Percentiles rank a stretch among this genome's conserved stretches.
Evolutionary conservation across 2,797 vertebrate species (phyloP).

Genomic region (Meda fulgida): DNA sequence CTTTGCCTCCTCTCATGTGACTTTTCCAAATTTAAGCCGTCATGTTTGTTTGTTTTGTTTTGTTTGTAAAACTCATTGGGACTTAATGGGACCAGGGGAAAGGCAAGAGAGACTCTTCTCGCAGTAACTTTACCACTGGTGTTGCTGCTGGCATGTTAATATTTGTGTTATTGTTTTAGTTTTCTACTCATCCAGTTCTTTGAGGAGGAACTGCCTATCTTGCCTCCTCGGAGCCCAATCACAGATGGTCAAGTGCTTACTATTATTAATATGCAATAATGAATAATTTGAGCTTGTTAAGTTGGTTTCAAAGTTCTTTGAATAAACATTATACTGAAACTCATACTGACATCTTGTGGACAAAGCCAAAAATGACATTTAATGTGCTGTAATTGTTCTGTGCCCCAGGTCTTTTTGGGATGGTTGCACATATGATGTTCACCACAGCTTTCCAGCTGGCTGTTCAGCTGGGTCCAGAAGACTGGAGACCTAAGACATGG

Average conservation of each 20-base stretch:
- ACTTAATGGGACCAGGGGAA: neutral
- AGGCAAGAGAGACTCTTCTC: neutral
- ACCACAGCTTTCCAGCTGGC: conserved; percentile 90
- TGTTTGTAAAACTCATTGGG: neutral
- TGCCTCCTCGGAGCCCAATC: neutral
- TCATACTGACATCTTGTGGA: conserved; percentile 38
- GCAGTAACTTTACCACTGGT: neutral
- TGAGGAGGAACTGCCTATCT: neutral
- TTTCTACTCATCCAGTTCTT: neutral
- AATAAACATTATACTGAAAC: neutral
- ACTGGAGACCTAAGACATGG: conserved; percentile 92
- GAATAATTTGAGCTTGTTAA: neutral
- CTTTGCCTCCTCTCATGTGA: neutral
- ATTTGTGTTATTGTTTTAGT: neutral
- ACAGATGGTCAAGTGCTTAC: neutral
- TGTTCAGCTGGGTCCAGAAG: conserved; percentile 87
- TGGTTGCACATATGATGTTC: conserved; percentile 87
- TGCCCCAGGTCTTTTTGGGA: conserved; percentile 81
- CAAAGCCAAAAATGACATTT: neutral
- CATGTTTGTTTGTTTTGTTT: too few relatives aligned
- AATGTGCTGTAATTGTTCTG: conserved; percentile 9
- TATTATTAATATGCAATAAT: neutral
- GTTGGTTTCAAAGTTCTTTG: neutral
- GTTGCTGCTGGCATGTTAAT: neutral
- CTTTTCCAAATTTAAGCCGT: neutral